These are phyloP conservation scores for Drosophila engyochracea DNA, from an alignment of 2,888 invertebrate species.

Conservation along the genomic window DNA sequence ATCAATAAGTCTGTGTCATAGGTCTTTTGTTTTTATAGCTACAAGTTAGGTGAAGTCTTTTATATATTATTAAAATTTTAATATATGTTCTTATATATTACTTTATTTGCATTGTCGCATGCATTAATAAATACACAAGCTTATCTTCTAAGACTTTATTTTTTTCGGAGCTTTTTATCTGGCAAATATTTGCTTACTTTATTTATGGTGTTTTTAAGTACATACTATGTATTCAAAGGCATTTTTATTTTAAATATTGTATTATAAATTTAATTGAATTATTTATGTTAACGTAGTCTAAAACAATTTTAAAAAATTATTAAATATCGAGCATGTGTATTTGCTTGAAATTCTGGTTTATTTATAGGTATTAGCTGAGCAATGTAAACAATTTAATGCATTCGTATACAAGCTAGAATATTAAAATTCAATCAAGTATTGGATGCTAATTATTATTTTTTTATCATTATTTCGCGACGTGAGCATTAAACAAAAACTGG, in stretches of 20 bases:
- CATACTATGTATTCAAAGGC: neutral
- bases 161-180: neutral
- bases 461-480: slow-evolving; percentile 21
- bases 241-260: neutral
- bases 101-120: neutral
- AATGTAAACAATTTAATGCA: slow-evolving; percentile 3
- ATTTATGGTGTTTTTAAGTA: slow-evolving; percentile 11
- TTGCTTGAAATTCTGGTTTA: slow-evolving; percentile 1
- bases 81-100: neutral
- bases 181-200: slow-evolving; percentile 1
- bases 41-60: neutral
- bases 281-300: slow-evolving; percentile 11
- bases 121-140: neutral
- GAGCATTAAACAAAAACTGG: slow-evolving; percentile 28
- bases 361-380: slow-evolving; percentile 12
- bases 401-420: slow-evolving; percentile 12
- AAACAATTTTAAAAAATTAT: slow-evolving; percentile 3
- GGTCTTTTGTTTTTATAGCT: neutral
- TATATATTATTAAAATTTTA: neutral
- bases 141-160: slow-evolving; percentile 15
- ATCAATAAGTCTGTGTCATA: neutral
- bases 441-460: slow-evolving; percentile 50
- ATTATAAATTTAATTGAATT: slow-evolving; percentile 14
- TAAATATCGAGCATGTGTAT: neutral
- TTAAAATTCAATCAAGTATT: slow-evolving; percentile 27